Conservation (phyloP, 2,888 invertebrate species). For the Diaphora mendica region DNA sequence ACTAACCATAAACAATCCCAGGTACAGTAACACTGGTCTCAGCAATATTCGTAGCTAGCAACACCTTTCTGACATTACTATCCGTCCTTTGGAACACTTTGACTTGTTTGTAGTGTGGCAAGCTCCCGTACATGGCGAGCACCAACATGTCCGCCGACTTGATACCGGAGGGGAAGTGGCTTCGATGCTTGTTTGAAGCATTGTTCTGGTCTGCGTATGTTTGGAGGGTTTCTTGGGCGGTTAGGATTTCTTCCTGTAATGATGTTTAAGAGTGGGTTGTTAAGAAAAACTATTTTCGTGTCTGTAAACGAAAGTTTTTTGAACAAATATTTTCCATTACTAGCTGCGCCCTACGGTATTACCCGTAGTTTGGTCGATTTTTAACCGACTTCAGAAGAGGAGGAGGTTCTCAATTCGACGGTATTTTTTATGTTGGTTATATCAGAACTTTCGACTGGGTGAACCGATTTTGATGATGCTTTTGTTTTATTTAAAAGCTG, state of each 20-base stretch:
- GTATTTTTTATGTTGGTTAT: too few species aligned
- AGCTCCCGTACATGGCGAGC: slow-evolving; percentile 96
- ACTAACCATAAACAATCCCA: slow-evolving; percentile 95
- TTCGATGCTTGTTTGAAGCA: slow-evolving; percentile 80
- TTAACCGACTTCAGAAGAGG: too few species aligned
- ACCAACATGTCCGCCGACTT: slow-evolving; percentile 86
- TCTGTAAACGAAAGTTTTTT: background rate
- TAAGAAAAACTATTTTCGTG: background rate
- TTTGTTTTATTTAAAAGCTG: too few species aligned
- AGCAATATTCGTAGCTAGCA: slow-evolving; percentile 98
- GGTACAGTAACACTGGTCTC: slow-evolving; percentile 98
- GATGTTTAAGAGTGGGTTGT: background rate
- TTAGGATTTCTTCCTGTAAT: slow-evolving; percentile 94
- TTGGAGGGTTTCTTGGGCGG: slow-evolving; percentile 89
- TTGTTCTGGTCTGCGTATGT: slow-evolving; percentile 85
- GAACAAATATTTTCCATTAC: too few species aligned
- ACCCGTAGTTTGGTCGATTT: too few species aligned
- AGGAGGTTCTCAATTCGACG: too few species aligned
- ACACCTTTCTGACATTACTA: slow-evolving; percentile 93
- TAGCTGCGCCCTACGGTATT: too few species aligned
- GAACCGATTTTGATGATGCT: too few species aligned
- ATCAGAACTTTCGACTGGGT: too few species aligned
- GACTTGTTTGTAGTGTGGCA: slow-evolving; percentile 86
- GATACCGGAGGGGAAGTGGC: slow-evolving; percentile 71
- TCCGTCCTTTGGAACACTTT: slow-evolving; percentile 92